Evolutionary conservation across 37 sponge, comb jelly and placozoan species (phyloP), one percentile per base, ranked within the genome.

Genomic region (Dysidea cf. avara): DNA sequence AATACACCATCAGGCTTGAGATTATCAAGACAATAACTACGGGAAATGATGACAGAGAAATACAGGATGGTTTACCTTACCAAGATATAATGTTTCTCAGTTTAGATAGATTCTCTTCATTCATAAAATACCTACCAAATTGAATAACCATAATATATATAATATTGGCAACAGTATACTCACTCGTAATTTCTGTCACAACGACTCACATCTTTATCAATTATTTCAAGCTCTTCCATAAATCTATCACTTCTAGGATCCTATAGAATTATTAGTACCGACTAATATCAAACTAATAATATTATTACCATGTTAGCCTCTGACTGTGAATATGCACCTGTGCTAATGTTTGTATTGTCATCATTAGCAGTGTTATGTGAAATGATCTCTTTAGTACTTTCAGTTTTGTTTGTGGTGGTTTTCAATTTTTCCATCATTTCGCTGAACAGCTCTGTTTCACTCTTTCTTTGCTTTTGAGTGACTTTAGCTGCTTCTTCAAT

Each of bases 151-250:
- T 43, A 43, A 12, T 43, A 43, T 43, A 9, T 43, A 43, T 9
- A 43, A 43, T 43, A 43, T 12, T 5, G 9, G 5, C 46, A 26
- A 13, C 6, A 2, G 31, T 13, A 17, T 26, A 30, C 78, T 67
- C 31, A 91, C 92, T 64, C 63, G 65, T 89, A 92, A 37, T 96
- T 91, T 49, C 97, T 72, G 65, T 96, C 97, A 69, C 97, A 96
- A 33, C 97, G 74, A 53, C 80, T 79, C 14, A 96, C 89, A 54
- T 96, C 97, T 51, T 96, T 96, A 81, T 96, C 97, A 64, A 96
- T 92, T 20, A 79, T 81, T 50, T 58, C 48, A 25, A 91, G 78
- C 70, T 91, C 86, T 3, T 72, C 40, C 0, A 60, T 55, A 60
- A 84, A 84, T 43, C 9, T 5, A 12, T 9, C 46, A 43, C 46